These are phyloP conservation scores for Oeneis ivallda DNA, from an alignment of 2,888 invertebrate species.

Conservation along the genomic window DNA sequence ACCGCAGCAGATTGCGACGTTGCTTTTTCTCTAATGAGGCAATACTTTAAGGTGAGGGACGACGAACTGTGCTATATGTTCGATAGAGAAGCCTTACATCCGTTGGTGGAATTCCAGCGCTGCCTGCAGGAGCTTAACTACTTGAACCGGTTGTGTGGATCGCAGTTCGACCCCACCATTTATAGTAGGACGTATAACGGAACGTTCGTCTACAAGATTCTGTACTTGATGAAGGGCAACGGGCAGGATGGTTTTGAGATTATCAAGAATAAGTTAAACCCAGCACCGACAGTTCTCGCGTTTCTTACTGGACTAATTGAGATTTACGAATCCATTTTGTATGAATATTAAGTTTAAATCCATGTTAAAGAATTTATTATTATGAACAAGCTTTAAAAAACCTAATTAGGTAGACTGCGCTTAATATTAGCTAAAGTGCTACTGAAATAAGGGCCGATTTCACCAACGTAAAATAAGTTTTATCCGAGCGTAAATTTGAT, in stretches of 20 bases:
- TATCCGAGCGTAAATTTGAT: too few species aligned
- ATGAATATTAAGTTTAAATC: neutral
- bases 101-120: slow-evolving; percentile 47
- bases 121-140: slow-evolving; percentile 50
- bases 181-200: slow-evolving; percentile 49
- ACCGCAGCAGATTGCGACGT: slow-evolving; percentile 35
- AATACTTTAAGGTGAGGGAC: slow-evolving; percentile 36
- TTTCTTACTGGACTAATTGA: slow-evolving; percentile 14
- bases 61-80: slow-evolving; percentile 39
- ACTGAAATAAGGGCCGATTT: too few species aligned
- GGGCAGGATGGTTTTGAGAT: slow-evolving; percentile 4
- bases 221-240: neutral
- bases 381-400: too few species aligned
- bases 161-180: slow-evolving; percentile 39
- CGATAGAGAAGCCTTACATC: slow-evolving; percentile 32
- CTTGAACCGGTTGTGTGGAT: slow-evolving; percentile 52
- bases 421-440: too few species aligned
- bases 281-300: slow-evolving; percentile 11
- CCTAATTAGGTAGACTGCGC: too few species aligned
- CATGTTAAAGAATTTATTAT: neutral
- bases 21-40: slow-evolving; percentile 32
- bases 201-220: slow-evolving; percentile 48
- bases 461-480: too few species aligned
- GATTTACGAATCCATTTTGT: slow-evolving; percentile 7
- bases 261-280: slow-evolving; percentile 8